phyloP scores from a whole-genome alignment of 2,113 vertebrate genomes.

The Oryzias melastigma region DNA sequence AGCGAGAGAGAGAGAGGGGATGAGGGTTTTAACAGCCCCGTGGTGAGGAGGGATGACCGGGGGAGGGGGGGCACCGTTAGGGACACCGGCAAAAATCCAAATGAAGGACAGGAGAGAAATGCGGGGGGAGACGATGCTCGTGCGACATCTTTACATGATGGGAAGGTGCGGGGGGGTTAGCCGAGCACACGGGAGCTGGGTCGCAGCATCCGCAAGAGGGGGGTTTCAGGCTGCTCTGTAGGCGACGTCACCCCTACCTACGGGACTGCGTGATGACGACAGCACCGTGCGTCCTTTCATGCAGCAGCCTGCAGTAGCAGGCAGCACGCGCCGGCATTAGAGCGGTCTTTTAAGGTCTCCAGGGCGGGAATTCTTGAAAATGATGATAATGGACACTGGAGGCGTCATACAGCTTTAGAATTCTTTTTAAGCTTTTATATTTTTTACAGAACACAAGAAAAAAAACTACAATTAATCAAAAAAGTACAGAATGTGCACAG shows the following conservation, averaged over 20 bases:
- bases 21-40: constrained; percentile 61
- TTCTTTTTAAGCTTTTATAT: no score
- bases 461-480: no score
- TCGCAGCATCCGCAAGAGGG: constrained; percentile 72
- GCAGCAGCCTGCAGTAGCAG: constrained; percentile 3
- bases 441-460: no score
- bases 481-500: no score
- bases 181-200: constrained; percentile 71
- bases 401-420: no score
- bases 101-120: constrained; percentile 32
- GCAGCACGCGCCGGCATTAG: background rate
- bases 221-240: constrained; percentile 19
- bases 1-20: constrained; percentile 26
- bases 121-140: constrained; percentile 52
- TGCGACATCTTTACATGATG: constrained; percentile 71
- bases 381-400: no score
- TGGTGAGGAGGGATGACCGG: constrained; percentile 2
- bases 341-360: background rate
- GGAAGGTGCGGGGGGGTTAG: constrained; percentile 50
- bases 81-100: constrained; percentile 20
- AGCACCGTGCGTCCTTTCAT: constrained; percentile 13
- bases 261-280: constrained; percentile 58
- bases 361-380: background rate
- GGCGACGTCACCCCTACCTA: constrained; percentile 50
- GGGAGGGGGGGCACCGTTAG: constrained; percentile 14